Base-by-base conservation (phyloP, 2,888 invertebrate genomes). In the Cephus pulcher region DNA sequence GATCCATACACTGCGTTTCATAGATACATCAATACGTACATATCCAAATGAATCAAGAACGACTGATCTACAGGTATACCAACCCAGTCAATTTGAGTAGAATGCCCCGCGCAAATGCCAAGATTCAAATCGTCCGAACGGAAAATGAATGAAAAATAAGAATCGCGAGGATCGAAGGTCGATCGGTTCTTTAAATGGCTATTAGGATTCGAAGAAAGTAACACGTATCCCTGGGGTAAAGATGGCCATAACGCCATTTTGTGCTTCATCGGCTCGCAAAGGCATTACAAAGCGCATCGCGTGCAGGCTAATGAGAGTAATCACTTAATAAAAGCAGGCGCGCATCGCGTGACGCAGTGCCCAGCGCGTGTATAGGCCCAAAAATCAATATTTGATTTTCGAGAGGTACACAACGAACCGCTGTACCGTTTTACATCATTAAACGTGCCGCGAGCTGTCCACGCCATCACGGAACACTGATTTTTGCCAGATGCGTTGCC, bases 231-330 rank as follows among this genome's bases (percentile, higher is more conserved):
- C 15, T 34, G 32, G 33, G 32, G 71, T 34, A 34, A 71, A 71
- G 71, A 33, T 75, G 78, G 69, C 70, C 35, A 75, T 69, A 78
- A 73, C 79, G 84, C 85, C 86, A 86, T 86, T 86, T 86, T 86
- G 84, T 84, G 77, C 69, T 75, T 77, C 77, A 75, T 77, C 79
- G 79, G 76, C 76, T 77, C 77, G 71, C 70, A 70, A 80, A 80
- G 75, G 78, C 78, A 80, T 78, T 79, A 83, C 88, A 89, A 89
- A 90, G 88, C 87, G 87, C 88, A 90, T 91, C 90, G 90, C 90
- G 91, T 91, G 91, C 90, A 86, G 82, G 83, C 90, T 90, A 91
- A 91, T 91, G 90, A 90, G 90, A 89, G 89, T 91, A 91, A 91
- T 91, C 91, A 89, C 90, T 91, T 90, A 91, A 91, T 91, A 91